Conservation (phyloP, 2,888 invertebrate genomes). For the Nymphalis polychloros region DNA sequence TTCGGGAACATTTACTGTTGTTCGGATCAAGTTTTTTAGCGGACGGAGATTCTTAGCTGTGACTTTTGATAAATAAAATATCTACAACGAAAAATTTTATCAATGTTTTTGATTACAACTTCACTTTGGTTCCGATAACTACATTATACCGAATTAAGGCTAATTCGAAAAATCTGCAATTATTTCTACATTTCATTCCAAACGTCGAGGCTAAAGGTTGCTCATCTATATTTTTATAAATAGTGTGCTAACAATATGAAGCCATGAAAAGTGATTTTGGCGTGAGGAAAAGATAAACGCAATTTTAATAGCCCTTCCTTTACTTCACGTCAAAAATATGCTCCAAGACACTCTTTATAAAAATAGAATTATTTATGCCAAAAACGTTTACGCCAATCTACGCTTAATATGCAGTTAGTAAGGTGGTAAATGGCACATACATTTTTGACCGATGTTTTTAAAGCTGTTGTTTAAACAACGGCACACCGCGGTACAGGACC, state of each 20-base stretch:
- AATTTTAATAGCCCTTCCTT: slow-evolving; percentile 13
- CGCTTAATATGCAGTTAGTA: slow-evolving; percentile 27
- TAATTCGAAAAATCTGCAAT: slow-evolving; percentile 11
- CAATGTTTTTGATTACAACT: background rate
- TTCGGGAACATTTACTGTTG: slow-evolving; percentile 10
- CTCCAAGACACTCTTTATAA: slow-evolving; percentile 37
- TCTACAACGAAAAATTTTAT: slow-evolving; percentile 10
- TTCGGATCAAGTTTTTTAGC: slow-evolving; percentile 38
- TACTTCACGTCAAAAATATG: slow-evolving; percentile 33
- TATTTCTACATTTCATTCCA: slow-evolving; percentile 30
- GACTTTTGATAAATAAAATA: slow-evolving; percentile 30
- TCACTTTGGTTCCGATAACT: slow-evolving; percentile 8
- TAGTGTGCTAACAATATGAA: slow-evolving; percentile 34
- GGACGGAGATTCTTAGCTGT: slow-evolving; percentile 47
- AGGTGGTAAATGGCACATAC: slow-evolving; percentile 36
- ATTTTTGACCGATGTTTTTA: slow-evolving; percentile 40
- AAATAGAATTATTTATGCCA: slow-evolving; percentile 34
- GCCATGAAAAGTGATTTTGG: slow-evolving; percentile 33
- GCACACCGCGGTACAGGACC: slow-evolving; percentile 45
- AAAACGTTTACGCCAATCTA: slow-evolving; percentile 35
- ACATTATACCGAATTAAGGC: slow-evolving; percentile 3
- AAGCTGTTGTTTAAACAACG: slow-evolving; percentile 42
- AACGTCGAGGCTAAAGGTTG: slow-evolving; percentile 22
- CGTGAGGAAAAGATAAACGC: slow-evolving; percentile 27
- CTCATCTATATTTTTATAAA: slow-evolving; percentile 37